phyloP scores from a whole-genome alignment of 1,140 invertebrate species.

The Leptopilina clavipes region DNA sequence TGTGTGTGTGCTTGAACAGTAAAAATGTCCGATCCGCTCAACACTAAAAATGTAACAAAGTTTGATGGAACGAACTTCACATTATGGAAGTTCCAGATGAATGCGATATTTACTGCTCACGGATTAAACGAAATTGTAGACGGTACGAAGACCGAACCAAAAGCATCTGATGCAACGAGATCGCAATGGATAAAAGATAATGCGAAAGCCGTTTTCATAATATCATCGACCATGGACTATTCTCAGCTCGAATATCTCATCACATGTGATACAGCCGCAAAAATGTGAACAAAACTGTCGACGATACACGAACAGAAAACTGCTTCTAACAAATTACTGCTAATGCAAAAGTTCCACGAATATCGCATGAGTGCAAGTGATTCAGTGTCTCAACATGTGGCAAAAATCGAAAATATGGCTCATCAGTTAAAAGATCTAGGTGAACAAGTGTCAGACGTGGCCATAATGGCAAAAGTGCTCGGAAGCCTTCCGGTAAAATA shows the following conservation, averaged over 20 bases:
- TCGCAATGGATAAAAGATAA: neutral
- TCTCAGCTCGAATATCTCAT: constrained; percentile 35
- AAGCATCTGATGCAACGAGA: neutral
- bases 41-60: constrained; percentile 10
- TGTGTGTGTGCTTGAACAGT: neutral
- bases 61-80: neutral
- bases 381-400: neutral
- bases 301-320: constrained; percentile 35
- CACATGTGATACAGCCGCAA: constrained; percentile 17
- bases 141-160: neutral
- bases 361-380: neutral
- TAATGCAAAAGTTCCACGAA: constrained; percentile 34
- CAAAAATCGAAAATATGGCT: neutral
- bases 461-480: constrained; percentile 14
- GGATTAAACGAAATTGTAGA: constrained; percentile 8
- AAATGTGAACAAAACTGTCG: constrained; percentile 22
- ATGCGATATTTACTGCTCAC: constrained; percentile 1
- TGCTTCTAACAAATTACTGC: neutral
- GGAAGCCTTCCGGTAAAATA: constrained; percentile 8
- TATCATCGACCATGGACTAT: constrained; percentile 34
- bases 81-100: constrained; percentile 17
- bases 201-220: neutral
- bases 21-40: constrained; percentile 5
- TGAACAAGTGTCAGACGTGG: constrained; percentile 1
- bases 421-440: constrained; percentile 9